These are phyloP conservation scores for Reticulitermes speratus DNA, from an alignment of 1,140 invertebrate species.

Conservation along the genomic window DNA sequence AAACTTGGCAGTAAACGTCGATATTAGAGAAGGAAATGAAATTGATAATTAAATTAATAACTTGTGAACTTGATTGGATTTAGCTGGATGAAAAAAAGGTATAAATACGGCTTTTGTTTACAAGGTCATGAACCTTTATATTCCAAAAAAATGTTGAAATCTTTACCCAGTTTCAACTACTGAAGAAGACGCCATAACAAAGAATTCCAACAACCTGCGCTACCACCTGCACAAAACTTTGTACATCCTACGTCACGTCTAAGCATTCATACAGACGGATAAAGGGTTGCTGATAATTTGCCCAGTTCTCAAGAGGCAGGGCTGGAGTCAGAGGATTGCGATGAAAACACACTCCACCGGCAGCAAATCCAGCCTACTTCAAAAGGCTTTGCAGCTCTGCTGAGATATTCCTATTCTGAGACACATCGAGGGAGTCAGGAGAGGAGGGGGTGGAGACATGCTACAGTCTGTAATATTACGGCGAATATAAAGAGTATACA, in stretches of 20 bases:
- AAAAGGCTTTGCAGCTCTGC: constrained; percentile 1
- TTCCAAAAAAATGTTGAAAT: too few relatives aligned
- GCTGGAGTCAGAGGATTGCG: neutral
- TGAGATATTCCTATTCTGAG: constrained; percentile 11
- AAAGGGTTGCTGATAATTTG: constrained; percentile 12
- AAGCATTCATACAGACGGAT: constrained; percentile 11
- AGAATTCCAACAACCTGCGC: too few relatives aligned
- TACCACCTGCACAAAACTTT: neutral
- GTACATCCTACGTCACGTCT: neutral
- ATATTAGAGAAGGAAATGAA: too few relatives aligned
- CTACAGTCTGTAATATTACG: neutral
- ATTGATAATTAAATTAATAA: too few relatives aligned
- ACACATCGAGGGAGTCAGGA: neutral
- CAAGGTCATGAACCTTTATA: too few relatives aligned
- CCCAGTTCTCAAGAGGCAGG: constrained; percentile 7
- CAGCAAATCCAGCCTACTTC: constrained; percentile 14
- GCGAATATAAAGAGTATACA: neutral
- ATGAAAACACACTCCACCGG: constrained; percentile 4
- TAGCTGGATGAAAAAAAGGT: too few relatives aligned
- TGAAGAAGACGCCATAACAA: too few relatives aligned
- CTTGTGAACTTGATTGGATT: too few relatives aligned
- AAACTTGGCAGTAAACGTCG: too few relatives aligned
- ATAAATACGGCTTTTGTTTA: too few relatives aligned
- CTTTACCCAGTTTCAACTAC: too few relatives aligned
- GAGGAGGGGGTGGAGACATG: neutral